phyloP scores from a whole-genome alignment of 2,888 invertebrate species.

The Nomada flava region DNA sequence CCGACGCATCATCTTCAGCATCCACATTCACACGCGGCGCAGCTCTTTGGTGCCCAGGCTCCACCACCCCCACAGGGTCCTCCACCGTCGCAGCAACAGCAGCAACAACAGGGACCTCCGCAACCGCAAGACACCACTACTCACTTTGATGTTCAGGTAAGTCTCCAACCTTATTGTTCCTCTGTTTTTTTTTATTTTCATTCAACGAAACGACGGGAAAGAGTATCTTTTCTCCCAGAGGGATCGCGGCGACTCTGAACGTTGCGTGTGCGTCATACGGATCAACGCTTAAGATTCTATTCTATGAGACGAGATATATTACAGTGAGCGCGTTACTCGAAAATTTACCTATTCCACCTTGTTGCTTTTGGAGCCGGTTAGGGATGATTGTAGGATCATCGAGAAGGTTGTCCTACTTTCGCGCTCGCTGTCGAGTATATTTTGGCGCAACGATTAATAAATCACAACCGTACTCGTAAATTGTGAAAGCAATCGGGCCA shows the following conservation, averaged over 20 bases:
- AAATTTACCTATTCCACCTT: background rate
- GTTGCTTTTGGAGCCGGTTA: slow-evolving; percentile 46
- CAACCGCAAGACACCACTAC: slow-evolving; percentile 82
- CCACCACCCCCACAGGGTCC: slow-evolving; percentile 82
- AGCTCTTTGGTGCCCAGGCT: slow-evolving; percentile 84
- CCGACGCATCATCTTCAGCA: slow-evolving; percentile 85
- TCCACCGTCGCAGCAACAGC: slow-evolving; percentile 81
- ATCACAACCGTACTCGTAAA: slow-evolving; percentile 41
- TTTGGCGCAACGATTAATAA: slow-evolving; percentile 41
- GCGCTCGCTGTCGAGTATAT: slow-evolving; percentile 26
- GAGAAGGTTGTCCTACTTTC: slow-evolving; percentile 39
- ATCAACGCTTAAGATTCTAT: background rate
- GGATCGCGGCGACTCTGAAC: background rate
- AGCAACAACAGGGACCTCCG: slow-evolving; percentile 81
- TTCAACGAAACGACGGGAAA: background rate
- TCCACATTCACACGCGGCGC: slow-evolving; percentile 85
- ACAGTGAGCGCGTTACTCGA: background rate
- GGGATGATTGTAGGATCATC: slow-evolving; percentile 43
- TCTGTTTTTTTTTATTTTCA: too few species aligned
- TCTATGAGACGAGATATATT: background rate
- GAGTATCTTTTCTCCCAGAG: background rate
- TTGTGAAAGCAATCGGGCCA: slow-evolving; percentile 47
- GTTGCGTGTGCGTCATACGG: background rate
- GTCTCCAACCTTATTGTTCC: slow-evolving; percentile 41
- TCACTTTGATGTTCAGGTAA: slow-evolving; percentile 83